Evolutionary conservation across 2,113 vertebrate genomes (phyloP).

Genomic region (Pterocles orientalis): DNA sequence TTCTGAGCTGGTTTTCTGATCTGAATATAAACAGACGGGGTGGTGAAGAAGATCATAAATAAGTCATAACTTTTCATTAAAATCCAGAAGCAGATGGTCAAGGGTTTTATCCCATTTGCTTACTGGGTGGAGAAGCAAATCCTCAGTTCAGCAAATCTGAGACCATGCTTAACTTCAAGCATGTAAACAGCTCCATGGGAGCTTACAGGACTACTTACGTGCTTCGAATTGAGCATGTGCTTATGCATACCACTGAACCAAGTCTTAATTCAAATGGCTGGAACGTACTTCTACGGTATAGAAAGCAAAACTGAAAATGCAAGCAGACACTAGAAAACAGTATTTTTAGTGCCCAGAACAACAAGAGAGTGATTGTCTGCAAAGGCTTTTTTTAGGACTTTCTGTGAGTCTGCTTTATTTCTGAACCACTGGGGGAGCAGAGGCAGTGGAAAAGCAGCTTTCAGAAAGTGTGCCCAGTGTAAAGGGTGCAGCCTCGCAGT

Average conservation of each 20-base stretch:
- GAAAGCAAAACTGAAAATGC: slow-evolving; percentile 33
- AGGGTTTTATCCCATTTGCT: background rate
- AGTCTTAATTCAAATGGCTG: background rate
- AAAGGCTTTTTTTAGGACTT: slow-evolving; percentile 22
- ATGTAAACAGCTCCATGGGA: background rate
- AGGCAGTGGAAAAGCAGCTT: slow-evolving; percentile 67
- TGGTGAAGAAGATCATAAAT: slow-evolving; percentile 14
- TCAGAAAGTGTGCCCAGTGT: slow-evolving; percentile 18
- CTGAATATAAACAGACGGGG: slow-evolving; percentile 27
- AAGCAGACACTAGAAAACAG: slow-evolving; percentile 3
- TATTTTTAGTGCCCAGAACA: slow-evolving; percentile 61
- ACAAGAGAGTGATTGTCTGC: slow-evolving; percentile 66
- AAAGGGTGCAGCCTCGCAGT: slow-evolving; percentile 34
- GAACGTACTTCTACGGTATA: background rate
- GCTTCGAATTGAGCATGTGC: background rate
- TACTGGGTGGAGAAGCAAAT: background rate
- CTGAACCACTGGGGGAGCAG: slow-evolving; percentile 29
- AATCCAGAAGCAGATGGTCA: slow-evolving; percentile 31
- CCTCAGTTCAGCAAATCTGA: background rate
- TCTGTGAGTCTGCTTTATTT: slow-evolving; percentile 72
- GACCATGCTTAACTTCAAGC: background rate
- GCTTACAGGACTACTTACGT: background rate
- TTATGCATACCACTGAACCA: background rate
- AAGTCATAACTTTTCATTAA: slow-evolving; percentile 35
- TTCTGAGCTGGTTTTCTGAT: slow-evolving; percentile 40